Evolutionary conservation across 2,797 vertebrate genomes (phyloP), one percentile per base, ranked within the genome.

Genomic region (Botia kubotai): DNA sequence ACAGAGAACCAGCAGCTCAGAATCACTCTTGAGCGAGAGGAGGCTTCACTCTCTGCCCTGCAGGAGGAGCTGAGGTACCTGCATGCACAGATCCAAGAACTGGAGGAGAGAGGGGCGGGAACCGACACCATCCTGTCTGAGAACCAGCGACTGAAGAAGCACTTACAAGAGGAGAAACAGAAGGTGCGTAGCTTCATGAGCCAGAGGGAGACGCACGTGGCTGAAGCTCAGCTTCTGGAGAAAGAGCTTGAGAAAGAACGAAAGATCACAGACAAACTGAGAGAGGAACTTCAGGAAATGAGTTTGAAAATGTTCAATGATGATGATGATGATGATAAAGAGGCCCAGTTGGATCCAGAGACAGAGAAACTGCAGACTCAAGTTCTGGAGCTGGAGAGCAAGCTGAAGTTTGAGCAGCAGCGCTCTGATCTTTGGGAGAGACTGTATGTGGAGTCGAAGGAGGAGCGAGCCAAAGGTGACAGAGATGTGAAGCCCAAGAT

Each of bases 341-440:
- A 21, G 69, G 84, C 81, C 21, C 84, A 75, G 29, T 81, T 80
- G 0, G 88, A 88, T 77, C 84, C 89, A 14, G 95, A 96, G 86
- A 90, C 92, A 0, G 92, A 94, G 48, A 86, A 86, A 83, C 88
- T 97, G 14, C 92, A 92, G 88, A 88, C 89, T 26, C 94, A 94
- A 70, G 90, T 99, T 58, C 75, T 46, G 17, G 95, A 97, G 84
- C 89, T 99, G 86, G 95, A 99, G 88, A 95, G 92, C 88, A 97
- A 95, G 84, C 91, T 99, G 2, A 95, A 87, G 86, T 99, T 97
- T 1, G 97, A 98, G 88, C 96, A 98, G 82, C 97, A 99, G 71
- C 96, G 98, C 72, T 99, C 97, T 0, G 96, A 99, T 88, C 89
- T 99, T 75, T 99, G 97, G 96, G 96, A 99, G 90, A 94, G 95